Evolutionary conservation across 1,140 invertebrate species (phyloP).

Genomic region (Drosophila nigromelanica): DNA sequence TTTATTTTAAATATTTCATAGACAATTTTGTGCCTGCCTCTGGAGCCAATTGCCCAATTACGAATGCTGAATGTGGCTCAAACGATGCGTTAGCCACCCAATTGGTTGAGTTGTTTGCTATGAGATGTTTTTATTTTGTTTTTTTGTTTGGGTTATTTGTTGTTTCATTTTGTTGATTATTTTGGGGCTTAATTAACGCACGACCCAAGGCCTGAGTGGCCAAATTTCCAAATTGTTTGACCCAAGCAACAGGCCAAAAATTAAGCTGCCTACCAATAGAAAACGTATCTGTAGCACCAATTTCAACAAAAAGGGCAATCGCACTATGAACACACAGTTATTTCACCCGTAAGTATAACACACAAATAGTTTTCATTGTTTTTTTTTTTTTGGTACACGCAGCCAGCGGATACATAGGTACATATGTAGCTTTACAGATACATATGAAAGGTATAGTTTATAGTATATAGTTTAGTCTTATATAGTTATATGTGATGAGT

Average conservation of each 20-base stretch:
- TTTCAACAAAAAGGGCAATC: constrained; percentile 9
- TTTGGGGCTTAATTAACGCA: constrained; percentile 29
- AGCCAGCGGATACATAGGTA: constrained; percentile 4
- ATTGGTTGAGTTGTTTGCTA: constrained; percentile 12
- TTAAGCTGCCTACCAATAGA: background rate
- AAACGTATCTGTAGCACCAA: constrained; percentile 14
- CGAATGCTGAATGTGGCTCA: constrained; percentile 6
- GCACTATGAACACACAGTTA: constrained; percentile 3
- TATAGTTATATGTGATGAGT: background rate
- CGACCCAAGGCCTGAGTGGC: constrained; percentile 20
- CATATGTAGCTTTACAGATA: background rate
- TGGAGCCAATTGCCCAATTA: constrained; percentile 34
- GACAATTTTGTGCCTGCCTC: constrained; percentile 10
- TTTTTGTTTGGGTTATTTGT: constrained; percentile 16
- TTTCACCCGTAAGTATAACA: background rate
- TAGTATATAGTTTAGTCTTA: background rate
- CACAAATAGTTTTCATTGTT: constrained; percentile 10
- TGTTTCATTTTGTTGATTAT: constrained; percentile 9
- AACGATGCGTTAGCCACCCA: constrained; percentile 18
- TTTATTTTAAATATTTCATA: constrained; percentile 5
- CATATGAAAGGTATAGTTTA: constrained; percentile 1
- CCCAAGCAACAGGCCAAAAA: constrained; percentile 17
- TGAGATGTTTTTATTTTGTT: background rate
- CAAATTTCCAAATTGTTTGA: constrained; percentile 21
- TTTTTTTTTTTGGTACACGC: background rate